A percentile compares a stretch with the other conserved stretches of the same genome.
Evolutionary conservation across 2,888 invertebrate species (phyloP).

Genomic region (Stenotaenia linearis): DNA sequence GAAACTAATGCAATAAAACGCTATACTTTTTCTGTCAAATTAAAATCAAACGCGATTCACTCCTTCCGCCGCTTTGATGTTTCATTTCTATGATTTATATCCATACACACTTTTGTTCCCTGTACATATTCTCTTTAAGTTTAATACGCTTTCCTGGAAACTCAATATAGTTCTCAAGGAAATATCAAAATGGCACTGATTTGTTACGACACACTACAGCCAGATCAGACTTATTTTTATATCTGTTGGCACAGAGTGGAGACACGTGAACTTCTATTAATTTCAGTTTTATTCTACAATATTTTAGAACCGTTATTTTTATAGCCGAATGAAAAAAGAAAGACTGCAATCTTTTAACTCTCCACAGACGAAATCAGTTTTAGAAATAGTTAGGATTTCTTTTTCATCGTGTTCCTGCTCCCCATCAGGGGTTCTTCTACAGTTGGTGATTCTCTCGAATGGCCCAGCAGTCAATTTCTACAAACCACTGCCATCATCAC

Average conservation of each 20-base stretch:
- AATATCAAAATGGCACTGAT: neutral
- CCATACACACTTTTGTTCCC: neutral
- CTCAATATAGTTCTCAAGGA: neutral
- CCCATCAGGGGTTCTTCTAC: neutral
- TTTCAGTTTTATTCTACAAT: neutral
- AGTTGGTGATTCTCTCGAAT: conserved; percentile 13
- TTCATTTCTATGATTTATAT: neutral
- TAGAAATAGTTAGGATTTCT: neutral
- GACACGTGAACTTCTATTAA: neutral
- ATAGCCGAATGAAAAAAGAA: neutral
- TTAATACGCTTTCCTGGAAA: neutral
- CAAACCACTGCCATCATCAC: conserved; percentile 13
- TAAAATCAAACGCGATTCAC: neutral
- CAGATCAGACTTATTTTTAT: neutral
- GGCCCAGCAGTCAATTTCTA: conserved; percentile 17
- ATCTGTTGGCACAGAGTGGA: neutral
- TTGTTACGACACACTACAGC: neutral
- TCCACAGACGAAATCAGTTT: neutral
- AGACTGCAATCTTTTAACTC: neutral
- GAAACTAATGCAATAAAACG: neutral
- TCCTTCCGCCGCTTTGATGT: neutral
- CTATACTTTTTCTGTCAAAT: neutral
- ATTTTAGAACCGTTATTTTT: neutral
- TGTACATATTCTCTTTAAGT: neutral
- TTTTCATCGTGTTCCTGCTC: neutral